Evolutionary conservation across 2,888 invertebrate genomes (phyloP).

Genomic region (Polydrusus tereticollis): DNA sequence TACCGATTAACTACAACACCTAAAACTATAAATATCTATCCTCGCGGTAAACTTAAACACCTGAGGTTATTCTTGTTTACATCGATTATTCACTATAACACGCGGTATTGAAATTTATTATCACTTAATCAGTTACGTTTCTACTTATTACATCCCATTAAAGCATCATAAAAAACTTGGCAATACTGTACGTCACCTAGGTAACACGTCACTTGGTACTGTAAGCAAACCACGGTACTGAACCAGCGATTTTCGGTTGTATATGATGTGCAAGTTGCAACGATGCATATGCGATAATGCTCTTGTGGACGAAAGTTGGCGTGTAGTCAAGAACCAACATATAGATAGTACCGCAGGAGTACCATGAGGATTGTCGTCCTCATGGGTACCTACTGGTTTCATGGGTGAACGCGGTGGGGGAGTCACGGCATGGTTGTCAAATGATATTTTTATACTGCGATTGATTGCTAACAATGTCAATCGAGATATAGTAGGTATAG

Average conservation of each 20-base stretch:
- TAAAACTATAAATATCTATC: no score
- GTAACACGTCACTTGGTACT: not conserved
- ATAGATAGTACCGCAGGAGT: not conserved
- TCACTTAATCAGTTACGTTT: not conserved
- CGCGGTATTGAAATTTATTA: not conserved
- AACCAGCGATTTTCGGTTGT: not conserved
- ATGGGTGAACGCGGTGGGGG: not conserved
- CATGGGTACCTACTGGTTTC: not conserved
- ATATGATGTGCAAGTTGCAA: not conserved
- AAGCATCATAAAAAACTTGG: not conserved
- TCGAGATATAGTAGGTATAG: no score
- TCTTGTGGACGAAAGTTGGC: not conserved
- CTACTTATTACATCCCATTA: no score
- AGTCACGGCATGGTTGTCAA: slow-evolving; percentile 6
- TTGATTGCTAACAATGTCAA: no score
- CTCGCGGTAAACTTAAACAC: no score
- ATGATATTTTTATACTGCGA: not conserved
- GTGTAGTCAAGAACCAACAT: not conserved
- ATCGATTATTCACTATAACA: not conserved
- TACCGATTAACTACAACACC: no score
- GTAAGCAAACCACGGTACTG: not conserved
- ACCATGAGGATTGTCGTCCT: slow-evolving; percentile 6
- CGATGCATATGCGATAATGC: not conserved
- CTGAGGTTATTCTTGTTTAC: not conserved
- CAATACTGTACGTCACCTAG: not conserved